These are phyloP conservation scores for Coleophora deauratella DNA, from an alignment of 2,888 invertebrate species.

Conservation along the genomic window DNA sequence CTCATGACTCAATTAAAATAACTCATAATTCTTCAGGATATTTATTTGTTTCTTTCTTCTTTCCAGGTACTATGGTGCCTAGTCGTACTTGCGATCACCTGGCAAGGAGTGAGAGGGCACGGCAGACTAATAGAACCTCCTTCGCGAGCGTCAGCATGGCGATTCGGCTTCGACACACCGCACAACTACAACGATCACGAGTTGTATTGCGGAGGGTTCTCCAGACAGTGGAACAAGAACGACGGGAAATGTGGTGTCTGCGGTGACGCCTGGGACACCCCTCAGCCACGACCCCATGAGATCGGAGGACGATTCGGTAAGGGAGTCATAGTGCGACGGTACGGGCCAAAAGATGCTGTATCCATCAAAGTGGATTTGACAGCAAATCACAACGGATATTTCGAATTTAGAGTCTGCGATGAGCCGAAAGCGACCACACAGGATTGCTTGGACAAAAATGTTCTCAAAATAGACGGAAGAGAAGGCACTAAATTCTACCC, in stretches of 20 bases:
- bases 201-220: conserved; percentile 89
- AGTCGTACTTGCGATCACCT: conserved; percentile 34
- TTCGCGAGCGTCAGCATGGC: conserved; percentile 90
- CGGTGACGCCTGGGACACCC: conserved; percentile 87
- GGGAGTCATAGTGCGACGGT: conserved; percentile 86
- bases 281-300: conserved; percentile 84
- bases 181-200: conserved; percentile 94
- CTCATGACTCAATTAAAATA: too few relatives aligned
- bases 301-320: conserved; percentile 88
- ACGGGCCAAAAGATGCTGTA: conserved; percentile 79
- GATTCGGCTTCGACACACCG: conserved; percentile 90
- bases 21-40: too few relatives aligned
- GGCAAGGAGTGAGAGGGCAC: conserved; percentile 70
- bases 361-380: conserved; percentile 88
- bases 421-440: conserved; percentile 81
- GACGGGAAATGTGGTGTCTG: conserved; percentile 90
- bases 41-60: conserved; percentile 7
- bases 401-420: conserved; percentile 88
- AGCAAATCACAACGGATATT: conserved; percentile 89
- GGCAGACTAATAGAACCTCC: conserved; percentile 89
- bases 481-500: conserved; percentile 80
- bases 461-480: conserved; percentile 72
- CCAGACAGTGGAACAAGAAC: conserved; percentile 87
- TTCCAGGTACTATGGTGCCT: conserved; percentile 58
- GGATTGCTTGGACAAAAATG: conserved; percentile 83